These are phyloP conservation scores for Trichechus manatus DNA, from an alignment of 2,113 vertebrate genomes.

Conservation along the genomic window DNA sequence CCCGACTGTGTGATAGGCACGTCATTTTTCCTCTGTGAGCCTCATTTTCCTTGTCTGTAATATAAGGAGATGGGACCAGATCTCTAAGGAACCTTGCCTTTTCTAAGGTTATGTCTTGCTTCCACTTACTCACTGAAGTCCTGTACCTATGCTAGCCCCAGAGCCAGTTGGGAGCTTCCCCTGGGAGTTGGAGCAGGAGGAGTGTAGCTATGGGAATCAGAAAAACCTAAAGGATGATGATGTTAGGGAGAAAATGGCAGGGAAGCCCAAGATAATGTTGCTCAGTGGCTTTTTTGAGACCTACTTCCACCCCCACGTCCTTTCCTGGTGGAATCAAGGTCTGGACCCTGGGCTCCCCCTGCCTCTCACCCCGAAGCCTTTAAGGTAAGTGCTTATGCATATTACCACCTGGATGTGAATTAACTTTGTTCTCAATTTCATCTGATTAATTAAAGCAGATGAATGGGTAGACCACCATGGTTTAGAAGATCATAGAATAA, in stretches of 20 bases:
- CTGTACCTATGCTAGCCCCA: background rate
- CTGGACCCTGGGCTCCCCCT: background rate
- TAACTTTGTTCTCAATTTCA: fast-evolving
- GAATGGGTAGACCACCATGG: background rate
- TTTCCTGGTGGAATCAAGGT: background rate
- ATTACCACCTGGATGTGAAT: fast-evolving
- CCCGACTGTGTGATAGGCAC: background rate
- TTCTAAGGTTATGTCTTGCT: background rate
- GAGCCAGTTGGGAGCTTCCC: background rate
- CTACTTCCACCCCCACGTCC: background rate
- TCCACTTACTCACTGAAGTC: background rate
- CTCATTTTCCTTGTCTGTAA: background rate
- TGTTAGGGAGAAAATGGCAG: no score
- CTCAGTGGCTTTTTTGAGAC: background rate
- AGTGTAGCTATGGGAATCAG: background rate
- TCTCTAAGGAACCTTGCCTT: background rate
- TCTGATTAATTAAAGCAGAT: background rate
- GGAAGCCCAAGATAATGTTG: no score
- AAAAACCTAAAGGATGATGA: background rate
- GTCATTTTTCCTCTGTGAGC: background rate
- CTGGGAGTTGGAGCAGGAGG: background rate
- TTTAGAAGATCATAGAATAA: background rate
- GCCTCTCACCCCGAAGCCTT: background rate
- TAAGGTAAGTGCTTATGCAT: fast-evolving
- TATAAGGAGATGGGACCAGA: no score